phyloP scores from a whole-genome alignment of 2,888 invertebrate species.

The Leucophora obtusa region DNA sequence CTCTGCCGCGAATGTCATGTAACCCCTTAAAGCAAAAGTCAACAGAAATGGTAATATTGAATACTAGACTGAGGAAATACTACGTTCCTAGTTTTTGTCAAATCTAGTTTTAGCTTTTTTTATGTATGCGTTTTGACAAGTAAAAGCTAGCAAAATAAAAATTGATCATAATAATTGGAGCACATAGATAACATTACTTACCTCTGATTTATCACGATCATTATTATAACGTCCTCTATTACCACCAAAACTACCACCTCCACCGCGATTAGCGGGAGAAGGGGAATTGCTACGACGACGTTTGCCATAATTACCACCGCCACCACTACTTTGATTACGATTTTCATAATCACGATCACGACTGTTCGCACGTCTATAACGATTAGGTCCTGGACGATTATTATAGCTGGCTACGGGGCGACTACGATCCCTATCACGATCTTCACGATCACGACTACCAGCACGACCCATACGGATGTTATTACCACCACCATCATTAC shows the following conservation, averaged over 20 bases:
- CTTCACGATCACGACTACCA: conserved; percentile 71
- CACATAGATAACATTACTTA: conserved; percentile 67
- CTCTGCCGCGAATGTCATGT: no score
- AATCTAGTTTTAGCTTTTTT: no score
- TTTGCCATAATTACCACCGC: conserved; percentile 69
- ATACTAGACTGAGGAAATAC: no score
- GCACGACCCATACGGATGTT: conserved; percentile 63
- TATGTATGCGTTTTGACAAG: no score
- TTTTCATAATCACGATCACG: conserved; percentile 74
- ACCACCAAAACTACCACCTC: conserved; percentile 51
- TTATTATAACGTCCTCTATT: conserved; percentile 69
- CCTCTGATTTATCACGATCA: conserved; percentile 73
- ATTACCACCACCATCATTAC: conserved; percentile 67
- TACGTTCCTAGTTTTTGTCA: no score
- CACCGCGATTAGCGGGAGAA: conserved; percentile 49
- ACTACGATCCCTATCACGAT: conserved; percentile 71
- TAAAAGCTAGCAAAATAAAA: no score
- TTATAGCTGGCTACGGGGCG: conserved; percentile 63
- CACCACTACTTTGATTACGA: conserved; percentile 64
- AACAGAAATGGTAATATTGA: no score
- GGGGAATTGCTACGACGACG: conserved; percentile 76
- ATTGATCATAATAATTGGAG: no score
- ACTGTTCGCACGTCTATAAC: conserved; percentile 73
- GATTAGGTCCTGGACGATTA: conserved; percentile 66
- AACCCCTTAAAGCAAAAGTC: no score